phyloP scores from a whole-genome alignment of 2,888 invertebrate genomes.

The Masnerella sp. region DNA sequence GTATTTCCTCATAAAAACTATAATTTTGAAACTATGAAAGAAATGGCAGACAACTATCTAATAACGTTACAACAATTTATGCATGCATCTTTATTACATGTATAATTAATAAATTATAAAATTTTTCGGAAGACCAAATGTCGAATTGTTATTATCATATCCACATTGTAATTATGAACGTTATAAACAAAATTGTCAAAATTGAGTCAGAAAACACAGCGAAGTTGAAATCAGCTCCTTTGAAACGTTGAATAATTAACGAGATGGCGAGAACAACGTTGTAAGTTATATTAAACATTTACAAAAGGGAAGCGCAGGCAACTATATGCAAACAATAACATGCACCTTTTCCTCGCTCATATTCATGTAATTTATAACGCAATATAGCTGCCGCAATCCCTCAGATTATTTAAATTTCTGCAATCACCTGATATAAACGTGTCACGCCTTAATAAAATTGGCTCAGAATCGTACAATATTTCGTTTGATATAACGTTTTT shows the following conservation, averaged over 20 bases:
- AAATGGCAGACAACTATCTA: no score
- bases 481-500: constrained; percentile 20
- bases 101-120: no score
- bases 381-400: constrained; percentile 32
- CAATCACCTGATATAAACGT: constrained; percentile 16
- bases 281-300: constrained; percentile 52
- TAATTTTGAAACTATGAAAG: no score
- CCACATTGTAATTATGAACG: neutral
- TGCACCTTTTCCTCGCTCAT: constrained; percentile 40
- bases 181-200: constrained; percentile 21
- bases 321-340: constrained; percentile 44
- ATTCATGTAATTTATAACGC: constrained; percentile 46
- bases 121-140: neutral
- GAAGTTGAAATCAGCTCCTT: constrained; percentile 43
- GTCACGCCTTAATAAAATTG: constrained; percentile 25
- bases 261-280: constrained; percentile 36
- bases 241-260: constrained; percentile 37
- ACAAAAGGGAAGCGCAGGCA: constrained; percentile 36
- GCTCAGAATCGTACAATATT: constrained; percentile 5
- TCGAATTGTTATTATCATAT: constrained; percentile 14
- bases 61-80: no score
- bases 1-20: no score
- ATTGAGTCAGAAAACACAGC: constrained; percentile 8
- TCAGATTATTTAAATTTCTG: constrained; percentile 43
- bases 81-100: no score